Conservation (phyloP, 2,113 vertebrate genomes). For the Ovibos moschatus region DNA sequence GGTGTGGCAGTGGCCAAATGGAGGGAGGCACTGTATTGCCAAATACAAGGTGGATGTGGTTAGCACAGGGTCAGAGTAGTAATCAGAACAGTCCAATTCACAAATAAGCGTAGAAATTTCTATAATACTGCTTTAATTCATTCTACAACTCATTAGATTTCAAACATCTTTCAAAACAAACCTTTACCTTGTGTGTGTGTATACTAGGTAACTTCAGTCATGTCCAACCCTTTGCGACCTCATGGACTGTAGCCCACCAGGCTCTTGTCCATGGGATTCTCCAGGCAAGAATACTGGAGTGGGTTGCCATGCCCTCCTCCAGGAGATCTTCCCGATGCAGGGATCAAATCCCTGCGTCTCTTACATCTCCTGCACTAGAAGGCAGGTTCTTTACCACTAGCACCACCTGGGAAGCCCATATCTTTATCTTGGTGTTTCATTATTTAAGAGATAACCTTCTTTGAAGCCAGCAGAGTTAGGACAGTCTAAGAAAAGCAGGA, state of each 20-base stretch:
- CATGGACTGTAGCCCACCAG: not conserved
- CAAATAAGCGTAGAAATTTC: not conserved
- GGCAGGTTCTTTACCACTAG: not conserved
- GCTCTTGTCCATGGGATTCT: not conserved
- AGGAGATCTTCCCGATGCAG: not conserved
- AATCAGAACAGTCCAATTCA: not conserved
- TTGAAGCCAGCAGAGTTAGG: not conserved
- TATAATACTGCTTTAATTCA: not conserved
- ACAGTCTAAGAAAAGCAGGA: not conserved
- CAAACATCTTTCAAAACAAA: constrained; percentile 23
- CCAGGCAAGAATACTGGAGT: not conserved
- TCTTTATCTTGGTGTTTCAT: not conserved
- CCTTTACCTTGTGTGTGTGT: not conserved
- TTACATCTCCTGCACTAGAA: not conserved
- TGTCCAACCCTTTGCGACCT: not conserved
- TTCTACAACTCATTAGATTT: not conserved
- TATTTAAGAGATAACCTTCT: not conserved
- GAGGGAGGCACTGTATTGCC: not conserved
- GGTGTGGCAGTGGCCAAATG: not conserved
- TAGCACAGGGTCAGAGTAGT: not conserved
- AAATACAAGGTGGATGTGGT: not conserved
- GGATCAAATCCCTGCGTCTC: not conserved
- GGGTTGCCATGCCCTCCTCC: not conserved
- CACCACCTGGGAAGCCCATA: not conserved
- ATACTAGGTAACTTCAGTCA: not conserved